Conservation (phyloP, 1,140 invertebrate genomes). For the Choristoneura fumiferana region DNA sequence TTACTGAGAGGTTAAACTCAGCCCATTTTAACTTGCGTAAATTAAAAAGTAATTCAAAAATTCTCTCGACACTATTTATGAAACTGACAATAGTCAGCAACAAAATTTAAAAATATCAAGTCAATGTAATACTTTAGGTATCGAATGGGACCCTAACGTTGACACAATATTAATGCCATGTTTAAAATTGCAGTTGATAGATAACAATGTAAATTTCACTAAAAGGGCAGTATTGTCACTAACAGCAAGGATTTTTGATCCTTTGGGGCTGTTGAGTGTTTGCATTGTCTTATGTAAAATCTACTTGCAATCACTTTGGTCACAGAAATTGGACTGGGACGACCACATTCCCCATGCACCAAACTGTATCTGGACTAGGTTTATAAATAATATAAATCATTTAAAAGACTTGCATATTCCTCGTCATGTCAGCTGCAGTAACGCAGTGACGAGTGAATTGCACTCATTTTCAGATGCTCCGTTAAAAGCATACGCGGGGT, state of each 20-base stretch:
- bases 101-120: neutral
- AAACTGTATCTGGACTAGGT: slow-evolving; percentile 27
- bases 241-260: neutral
- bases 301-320: slow-evolving; percentile 49
- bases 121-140: neutral
- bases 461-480: slow-evolving; percentile 64
- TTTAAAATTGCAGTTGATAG: neutral
- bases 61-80: neutral
- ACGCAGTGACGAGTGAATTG: slow-evolving; percentile 23
- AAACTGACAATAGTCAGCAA: neutral
- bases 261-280: neutral
- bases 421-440: slow-evolving; percentile 21
- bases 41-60: neutral
- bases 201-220: neutral
- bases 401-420: slow-evolving; percentile 22
- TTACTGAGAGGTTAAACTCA: too few species aligned
- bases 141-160: neutral
- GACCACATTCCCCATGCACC: slow-evolving; percentile 35
- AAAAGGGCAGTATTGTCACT: neutral
- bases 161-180: neutral
- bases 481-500: slow-evolving; percentile 53
- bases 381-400: slow-evolving; percentile 9
- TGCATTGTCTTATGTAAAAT: slow-evolving; percentile 13
- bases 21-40: neutral
- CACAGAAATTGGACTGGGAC: slow-evolving; percentile 49